These are phyloP conservation scores for Mya arenaria DNA, from an alignment of 1,140 invertebrate genomes.

Conservation along the genomic window DNA sequence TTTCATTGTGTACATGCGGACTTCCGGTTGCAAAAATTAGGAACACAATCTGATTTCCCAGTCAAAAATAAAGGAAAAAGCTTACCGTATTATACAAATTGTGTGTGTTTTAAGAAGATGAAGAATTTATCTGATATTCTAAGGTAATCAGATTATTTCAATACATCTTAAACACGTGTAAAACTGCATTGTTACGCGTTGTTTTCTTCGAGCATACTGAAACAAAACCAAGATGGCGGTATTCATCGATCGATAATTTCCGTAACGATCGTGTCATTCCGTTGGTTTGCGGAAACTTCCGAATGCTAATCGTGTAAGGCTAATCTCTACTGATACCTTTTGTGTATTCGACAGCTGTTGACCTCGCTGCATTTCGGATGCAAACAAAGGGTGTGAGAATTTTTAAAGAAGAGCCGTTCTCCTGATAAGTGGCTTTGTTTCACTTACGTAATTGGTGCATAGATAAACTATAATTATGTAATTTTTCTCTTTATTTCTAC, in stretches of 20 bases:
- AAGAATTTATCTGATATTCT: not conserved
- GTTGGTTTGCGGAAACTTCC: not conserved
- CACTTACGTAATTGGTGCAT: too few relatives aligned
- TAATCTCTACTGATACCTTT: not conserved
- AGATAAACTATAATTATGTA: too few relatives aligned
- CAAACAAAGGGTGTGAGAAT: too few relatives aligned
- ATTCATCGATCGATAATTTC: conserved; percentile 43
- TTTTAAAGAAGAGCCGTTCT: too few relatives aligned
- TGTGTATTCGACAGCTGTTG: too few relatives aligned
- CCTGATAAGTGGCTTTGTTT: too few relatives aligned
- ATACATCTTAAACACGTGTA: conserved; percentile 1
- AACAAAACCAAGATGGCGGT: conserved; percentile 50
- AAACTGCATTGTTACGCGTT: not conserved
- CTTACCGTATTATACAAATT: not conserved
- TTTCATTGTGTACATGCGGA: conserved; percentile 55
- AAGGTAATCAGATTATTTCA: not conserved
- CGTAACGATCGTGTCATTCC: conserved; percentile 15
- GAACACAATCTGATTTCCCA: conserved; percentile 8
- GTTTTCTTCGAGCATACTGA: not conserved
- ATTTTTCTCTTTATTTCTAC: too few relatives aligned
- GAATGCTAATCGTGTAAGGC: not conserved
- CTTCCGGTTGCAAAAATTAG: conserved; percentile 45
- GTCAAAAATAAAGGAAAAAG: not conserved
- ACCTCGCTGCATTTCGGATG: too few relatives aligned
- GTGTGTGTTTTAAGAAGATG: not conserved